Evolutionary conservation across 2,113 vertebrate genomes (phyloP).

Genomic region (Arothron firmamentum): DNA sequence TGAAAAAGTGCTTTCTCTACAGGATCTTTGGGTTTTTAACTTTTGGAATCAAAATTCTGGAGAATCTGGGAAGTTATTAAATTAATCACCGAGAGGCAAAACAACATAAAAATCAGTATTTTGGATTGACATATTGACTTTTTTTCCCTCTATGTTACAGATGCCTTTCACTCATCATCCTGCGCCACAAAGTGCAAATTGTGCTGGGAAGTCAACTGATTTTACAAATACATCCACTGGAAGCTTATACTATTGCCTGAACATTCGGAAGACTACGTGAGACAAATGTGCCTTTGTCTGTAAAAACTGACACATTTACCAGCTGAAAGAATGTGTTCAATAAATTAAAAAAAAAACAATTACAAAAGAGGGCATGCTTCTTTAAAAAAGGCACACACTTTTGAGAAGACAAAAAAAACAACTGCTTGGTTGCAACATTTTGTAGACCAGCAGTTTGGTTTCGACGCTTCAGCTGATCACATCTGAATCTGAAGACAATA

Average conservation of each 20-base stretch:
- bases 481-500: slow-evolving; percentile 28
- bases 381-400: slow-evolving; percentile 84
- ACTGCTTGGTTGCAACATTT: slow-evolving; percentile 69
- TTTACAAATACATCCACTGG: slow-evolving; percentile 43
- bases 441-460: slow-evolving; percentile 74
- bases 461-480: slow-evolving; percentile 61
- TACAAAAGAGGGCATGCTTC: slow-evolving; percentile 77
- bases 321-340: slow-evolving; percentile 72
- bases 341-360: slow-evolving; percentile 75
- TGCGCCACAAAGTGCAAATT: slow-evolving; percentile 62
- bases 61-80: background rate
- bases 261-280: slow-evolving; percentile 83
- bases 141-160: slow-evolving; percentile 8
- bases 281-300: slow-evolving; percentile 69
- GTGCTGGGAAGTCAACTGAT: slow-evolving; percentile 65
- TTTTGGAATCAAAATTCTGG: slow-evolving; percentile 12
- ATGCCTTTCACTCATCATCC: slow-evolving; percentile 17
- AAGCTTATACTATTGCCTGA: slow-evolving; percentile 80
- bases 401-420: slow-evolving; percentile 73
- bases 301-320: slow-evolving; percentile 66
- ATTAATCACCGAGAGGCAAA: no score
- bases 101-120: no score
- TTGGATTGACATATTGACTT: slow-evolving; percentile 15
- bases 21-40: slow-evolving; percentile 49
- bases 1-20: slow-evolving; percentile 54